phyloP scores from a whole-genome alignment of 2,113 vertebrate species.

The Clarias batrachus region DNA sequence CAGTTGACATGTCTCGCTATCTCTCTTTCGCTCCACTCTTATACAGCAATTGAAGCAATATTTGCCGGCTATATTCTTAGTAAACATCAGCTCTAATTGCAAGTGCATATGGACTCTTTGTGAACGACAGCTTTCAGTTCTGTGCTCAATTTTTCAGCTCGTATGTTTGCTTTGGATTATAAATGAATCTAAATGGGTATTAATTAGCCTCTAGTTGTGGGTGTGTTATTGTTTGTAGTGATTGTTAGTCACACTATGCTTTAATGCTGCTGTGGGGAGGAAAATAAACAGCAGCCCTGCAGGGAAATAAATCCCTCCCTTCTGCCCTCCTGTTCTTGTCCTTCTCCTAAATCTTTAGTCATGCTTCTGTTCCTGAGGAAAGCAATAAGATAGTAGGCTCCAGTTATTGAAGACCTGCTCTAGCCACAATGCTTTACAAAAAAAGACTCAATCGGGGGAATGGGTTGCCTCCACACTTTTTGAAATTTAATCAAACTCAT shows the following conservation, averaged over 20 bases:
- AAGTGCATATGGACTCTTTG: constrained; percentile 10
- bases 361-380: constrained; percentile 32
- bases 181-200: constrained; percentile 73
- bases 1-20: background rate
- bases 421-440: background rate
- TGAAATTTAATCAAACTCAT: background rate
- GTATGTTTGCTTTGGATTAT: constrained; percentile 61
- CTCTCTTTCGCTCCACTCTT: background rate
- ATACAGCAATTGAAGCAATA: constrained; percentile 1
- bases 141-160: constrained; percentile 57
- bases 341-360: constrained; percentile 20
- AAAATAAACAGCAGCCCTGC: constrained; percentile 26
- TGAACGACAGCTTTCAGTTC: constrained; percentile 64
- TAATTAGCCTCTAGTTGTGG: constrained; percentile 67
- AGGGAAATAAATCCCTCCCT: background rate
- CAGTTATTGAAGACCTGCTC: background rate
- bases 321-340: background rate
- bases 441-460: background rate
- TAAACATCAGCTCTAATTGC: constrained; percentile 25
- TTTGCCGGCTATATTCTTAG: constrained; percentile 10
- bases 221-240: constrained; percentile 45
- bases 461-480: background rate
- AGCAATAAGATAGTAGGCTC: constrained; percentile 34
- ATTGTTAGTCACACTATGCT: constrained; percentile 67
- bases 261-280: constrained; percentile 51